Evolutionary conservation across 2,113 vertebrate genomes (phyloP), one percentile per base, ranked within the genome.

Genomic region (Scopus umbretta): DNA sequence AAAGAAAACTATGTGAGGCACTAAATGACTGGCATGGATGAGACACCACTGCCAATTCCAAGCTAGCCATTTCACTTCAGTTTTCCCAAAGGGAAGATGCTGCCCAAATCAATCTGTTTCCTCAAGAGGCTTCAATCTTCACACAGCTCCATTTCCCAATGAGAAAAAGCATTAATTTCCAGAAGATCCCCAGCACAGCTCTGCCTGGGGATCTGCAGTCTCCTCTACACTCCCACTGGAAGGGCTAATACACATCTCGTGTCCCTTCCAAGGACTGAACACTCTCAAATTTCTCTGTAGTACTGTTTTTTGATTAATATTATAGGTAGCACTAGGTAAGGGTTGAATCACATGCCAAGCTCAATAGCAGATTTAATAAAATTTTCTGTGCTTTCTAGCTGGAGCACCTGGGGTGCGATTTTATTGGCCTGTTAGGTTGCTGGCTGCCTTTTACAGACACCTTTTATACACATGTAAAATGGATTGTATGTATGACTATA

Each of bases 1-100:
- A 74, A 86, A 63, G 26, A 56, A 88, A 82, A n/a, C 19, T 22
- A 0, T 21, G 21, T 20, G 40, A 90, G 40, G 49, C 45, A n/a
- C 40, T 70, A 42, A 72, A 32, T 42, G 74, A 45, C 43, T 56
- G 56, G 8, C 15, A 38, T 16, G 22, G 84, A 53, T 56, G 65
- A 78, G 61, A 56, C 4, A 34, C 0, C 0, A 7, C 36, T 82
- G 81, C 38, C 0, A 0, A n/a, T 68, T 85, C 43, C 66, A 82
- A 68, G 53, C 17, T 49, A 85, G 34, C 3, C 25, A n/a, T 61
- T 90, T 75, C 40, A 55, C 7, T 80, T 74, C n/a, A 11, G 19
- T 92, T 90, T 80, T 81, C 55, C 66, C 52, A 43, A 36, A 50
- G 18, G 68, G 21, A 66, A 75, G 7, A 25, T 27, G 38, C 59